These are phyloP conservation scores for Blomia tropicalis DNA, from an alignment of 2,888 invertebrate genomes.

Conservation along the genomic window DNA sequence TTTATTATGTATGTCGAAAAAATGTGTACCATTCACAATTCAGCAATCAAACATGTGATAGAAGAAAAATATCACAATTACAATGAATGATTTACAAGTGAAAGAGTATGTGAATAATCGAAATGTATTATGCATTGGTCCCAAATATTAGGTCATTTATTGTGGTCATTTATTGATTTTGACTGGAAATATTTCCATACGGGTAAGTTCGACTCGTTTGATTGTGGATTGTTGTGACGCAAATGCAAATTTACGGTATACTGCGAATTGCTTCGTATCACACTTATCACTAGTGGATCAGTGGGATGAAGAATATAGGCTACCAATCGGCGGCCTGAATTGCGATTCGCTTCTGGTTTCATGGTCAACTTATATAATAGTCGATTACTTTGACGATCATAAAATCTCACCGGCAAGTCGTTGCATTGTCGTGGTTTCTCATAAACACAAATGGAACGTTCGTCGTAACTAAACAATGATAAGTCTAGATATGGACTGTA, in stretches of 20 bases:
- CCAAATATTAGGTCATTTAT: no score
- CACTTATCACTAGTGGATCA: constrained; percentile 87
- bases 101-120: no score
- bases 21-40: no score
- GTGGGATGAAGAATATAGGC: constrained; percentile 91
- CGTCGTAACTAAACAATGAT: constrained; percentile 80
- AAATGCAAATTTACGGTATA: constrained; percentile 91
- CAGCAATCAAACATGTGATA: no score
- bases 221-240: constrained; percentile 42
- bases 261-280: constrained; percentile 76
- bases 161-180: no score
- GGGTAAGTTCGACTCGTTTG: no score
- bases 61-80: no score
- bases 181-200: no score
- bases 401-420: constrained; percentile 82
- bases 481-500: constrained; percentile 70
- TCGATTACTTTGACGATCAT: constrained; percentile 60
- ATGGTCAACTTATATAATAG: constrained; percentile 52
- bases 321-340: constrained; percentile 50
- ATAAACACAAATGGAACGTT: constrained; percentile 86
- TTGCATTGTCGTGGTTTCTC: constrained; percentile 84
- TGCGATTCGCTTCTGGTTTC: constrained; percentile 31
- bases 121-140: no score
- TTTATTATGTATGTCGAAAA: no score
- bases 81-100: no score